Percentiles rank a stretch among this genome's conserved stretches.
Conservation (phyloP, 2,888 invertebrate genomes). For the Schizotus pectinicornis region DNA sequence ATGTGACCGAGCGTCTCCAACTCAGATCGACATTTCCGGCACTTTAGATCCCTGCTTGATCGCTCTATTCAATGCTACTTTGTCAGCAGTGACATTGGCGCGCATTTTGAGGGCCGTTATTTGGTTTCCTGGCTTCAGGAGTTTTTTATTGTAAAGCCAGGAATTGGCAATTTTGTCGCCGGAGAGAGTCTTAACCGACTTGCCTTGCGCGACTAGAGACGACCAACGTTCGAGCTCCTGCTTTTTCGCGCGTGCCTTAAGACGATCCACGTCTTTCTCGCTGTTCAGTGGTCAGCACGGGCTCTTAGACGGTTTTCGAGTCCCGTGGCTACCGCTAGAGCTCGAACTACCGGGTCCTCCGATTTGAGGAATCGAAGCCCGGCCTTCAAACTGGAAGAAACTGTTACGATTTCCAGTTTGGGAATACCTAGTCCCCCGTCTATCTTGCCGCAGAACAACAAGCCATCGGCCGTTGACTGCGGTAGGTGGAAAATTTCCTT, state of each 20-base stretch:
- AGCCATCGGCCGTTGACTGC: conserved; percentile 33
- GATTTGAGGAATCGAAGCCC: conserved; percentile 26
- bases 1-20: no score
- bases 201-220: conserved; percentile 38
- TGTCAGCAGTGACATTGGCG: no score
- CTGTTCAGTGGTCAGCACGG: conserved; percentile 30
- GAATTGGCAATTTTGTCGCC: conserved; percentile 37
- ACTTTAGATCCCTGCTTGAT: no score
- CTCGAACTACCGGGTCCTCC: conserved; percentile 40
- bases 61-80: no score
- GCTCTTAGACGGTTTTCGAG: conserved; percentile 36
- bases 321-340: conserved; percentile 34
- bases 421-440: conserved; percentile 48
- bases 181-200: conserved; percentile 35
- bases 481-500: conserved; percentile 42
- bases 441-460: conserved; percentile 43
- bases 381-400: conserved; percentile 29
- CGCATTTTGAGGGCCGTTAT: no score
- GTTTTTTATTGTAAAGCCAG: conserved; percentile 36
- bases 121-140: conserved; percentile 43
- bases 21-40: no score
- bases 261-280: conserved; percentile 9
- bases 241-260: conserved; percentile 27
- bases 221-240: conserved; percentile 41
- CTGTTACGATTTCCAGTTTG: conserved; percentile 37